A percentile compares a stretch with the other conserved stretches of the same genome.
Conservation (phyloP, 2,113 vertebrate genomes). For the Tenrec ecaudatus region DNA sequence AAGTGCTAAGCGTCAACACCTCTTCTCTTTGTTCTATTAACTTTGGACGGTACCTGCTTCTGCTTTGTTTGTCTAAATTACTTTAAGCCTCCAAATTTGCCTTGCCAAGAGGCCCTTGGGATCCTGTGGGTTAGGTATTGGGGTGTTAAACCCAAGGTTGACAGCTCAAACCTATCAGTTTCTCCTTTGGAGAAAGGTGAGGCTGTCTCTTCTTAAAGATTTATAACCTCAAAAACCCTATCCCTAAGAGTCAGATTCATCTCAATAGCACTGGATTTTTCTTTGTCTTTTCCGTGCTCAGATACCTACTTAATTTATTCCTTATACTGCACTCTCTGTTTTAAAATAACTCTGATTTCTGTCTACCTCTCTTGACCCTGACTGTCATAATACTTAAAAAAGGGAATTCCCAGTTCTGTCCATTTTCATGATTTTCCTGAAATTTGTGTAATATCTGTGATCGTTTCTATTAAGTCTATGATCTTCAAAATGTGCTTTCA, state of each 20-base stretch:
- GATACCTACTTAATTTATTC: neutral
- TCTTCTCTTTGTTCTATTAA: neutral
- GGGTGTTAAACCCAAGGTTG: too few species aligned
- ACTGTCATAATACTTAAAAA: neutral
- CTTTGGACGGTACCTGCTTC: neutral
- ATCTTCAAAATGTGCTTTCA: conserved; percentile 23
- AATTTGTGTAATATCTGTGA: neutral
- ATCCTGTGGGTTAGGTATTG: too few species aligned
- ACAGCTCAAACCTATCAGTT: too few species aligned
- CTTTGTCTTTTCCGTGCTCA: neutral
- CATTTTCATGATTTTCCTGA: neutral
- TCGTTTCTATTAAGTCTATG: neutral
- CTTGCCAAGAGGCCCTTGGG: too few species aligned
- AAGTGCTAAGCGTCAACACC: neutral
- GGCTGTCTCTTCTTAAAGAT: too few species aligned
- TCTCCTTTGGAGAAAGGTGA: too few species aligned
- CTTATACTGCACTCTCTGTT: neutral
- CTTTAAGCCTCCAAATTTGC: too few species aligned
- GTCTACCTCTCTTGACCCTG: neutral
- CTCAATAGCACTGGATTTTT: too few species aligned
- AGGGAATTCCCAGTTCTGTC: neutral
- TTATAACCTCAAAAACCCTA: too few species aligned
- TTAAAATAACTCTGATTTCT: neutral
- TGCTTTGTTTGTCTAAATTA: neutral
- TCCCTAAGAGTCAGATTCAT: too few species aligned